Evolutionary conservation across 2,888 invertebrate species (phyloP).

Genomic region (Leucania comma): DNA sequence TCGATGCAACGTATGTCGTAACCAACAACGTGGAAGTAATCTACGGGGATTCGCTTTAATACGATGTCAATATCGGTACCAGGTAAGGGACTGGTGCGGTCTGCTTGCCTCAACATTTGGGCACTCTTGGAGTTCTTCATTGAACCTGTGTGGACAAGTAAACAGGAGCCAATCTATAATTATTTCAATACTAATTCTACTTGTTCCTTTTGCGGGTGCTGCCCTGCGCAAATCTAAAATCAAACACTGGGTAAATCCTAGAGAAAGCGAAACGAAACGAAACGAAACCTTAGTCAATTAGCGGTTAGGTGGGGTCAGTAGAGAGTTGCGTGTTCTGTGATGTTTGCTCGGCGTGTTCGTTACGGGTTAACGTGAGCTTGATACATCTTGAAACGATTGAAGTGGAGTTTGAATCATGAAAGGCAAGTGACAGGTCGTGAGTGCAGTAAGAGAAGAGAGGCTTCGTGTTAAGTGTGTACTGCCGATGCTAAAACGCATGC

Average conservation of each 20-base stretch:
- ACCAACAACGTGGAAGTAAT: slow-evolving; percentile 79
- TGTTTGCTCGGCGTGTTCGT: slow-evolving; percentile 70
- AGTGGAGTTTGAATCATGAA: slow-evolving; percentile 71
- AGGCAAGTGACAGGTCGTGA: slow-evolving; percentile 65
- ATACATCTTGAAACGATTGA: slow-evolving; percentile 69
- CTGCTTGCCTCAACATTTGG: slow-evolving; percentile 92
- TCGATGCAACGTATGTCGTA: slow-evolving; percentile 75
- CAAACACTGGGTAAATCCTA: slow-evolving; percentile 65
- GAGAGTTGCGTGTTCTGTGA: slow-evolving; percentile 68
- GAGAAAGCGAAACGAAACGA: slow-evolving; percentile 76
- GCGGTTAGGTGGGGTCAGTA: slow-evolving; percentile 63
- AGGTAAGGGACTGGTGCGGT: slow-evolving; percentile 92
- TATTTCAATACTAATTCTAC: slow-evolving; percentile 72
- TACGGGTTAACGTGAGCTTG: slow-evolving; percentile 63
- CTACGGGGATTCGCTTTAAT: slow-evolving; percentile 86
- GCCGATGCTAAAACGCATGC: slow-evolving; percentile 84
- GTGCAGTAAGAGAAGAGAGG: slow-evolving; percentile 75
- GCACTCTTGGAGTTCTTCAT: slow-evolving; percentile 93
- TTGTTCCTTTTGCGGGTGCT: slow-evolving; percentile 68
- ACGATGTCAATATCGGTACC: slow-evolving; percentile 87
- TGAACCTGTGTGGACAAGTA: slow-evolving; percentile 91
- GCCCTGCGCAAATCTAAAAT: slow-evolving; percentile 69
- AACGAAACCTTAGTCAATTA: slow-evolving; percentile 66
- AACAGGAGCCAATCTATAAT: slow-evolving; percentile 85
- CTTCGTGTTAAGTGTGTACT: slow-evolving; percentile 71